phyloP scores from a whole-genome alignment of 2,113 vertebrate genomes.

The Donacobius atricapilla region DNA sequence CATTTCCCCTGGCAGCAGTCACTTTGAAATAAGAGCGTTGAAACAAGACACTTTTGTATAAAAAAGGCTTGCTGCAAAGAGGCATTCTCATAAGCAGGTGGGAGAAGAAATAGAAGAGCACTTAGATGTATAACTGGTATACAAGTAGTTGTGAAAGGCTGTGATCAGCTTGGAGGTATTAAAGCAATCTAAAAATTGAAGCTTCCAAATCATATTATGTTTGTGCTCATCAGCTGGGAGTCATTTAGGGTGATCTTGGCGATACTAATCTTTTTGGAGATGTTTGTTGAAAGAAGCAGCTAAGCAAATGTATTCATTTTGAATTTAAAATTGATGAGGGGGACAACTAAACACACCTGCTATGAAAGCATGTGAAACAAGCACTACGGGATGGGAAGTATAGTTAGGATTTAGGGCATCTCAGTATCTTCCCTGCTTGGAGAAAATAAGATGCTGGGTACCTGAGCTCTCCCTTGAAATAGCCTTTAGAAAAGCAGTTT shows the following conservation, averaged over 20 bases:
- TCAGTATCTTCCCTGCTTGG: neutral
- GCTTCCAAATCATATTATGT: neutral
- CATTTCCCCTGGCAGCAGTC: neutral
- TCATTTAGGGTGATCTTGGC: neutral
- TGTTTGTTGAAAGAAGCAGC: neutral
- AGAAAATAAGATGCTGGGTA: neutral
- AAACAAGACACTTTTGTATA: neutral
- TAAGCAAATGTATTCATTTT: neutral
- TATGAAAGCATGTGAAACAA: neutral
- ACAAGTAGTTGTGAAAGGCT: neutral
- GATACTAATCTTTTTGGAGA: neutral
- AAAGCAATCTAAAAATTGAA: constrained; percentile 3
- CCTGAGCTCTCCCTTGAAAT: neutral
- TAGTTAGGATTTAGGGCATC: neutral
- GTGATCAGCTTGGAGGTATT: neutral
- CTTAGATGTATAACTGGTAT: neutral
- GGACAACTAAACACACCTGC: neutral
- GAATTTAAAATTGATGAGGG: neutral
- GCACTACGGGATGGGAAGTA: neutral
- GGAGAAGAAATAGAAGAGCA: neutral
- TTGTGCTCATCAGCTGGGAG: neutral
- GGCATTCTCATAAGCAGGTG: neutral
- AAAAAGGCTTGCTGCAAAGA: neutral
- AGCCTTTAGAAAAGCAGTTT: neutral
- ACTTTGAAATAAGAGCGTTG: neutral